These are phyloP conservation scores for Prunella fulvescens DNA, from an alignment of 2,113 vertebrate genomes.

Conservation along the genomic window DNA sequence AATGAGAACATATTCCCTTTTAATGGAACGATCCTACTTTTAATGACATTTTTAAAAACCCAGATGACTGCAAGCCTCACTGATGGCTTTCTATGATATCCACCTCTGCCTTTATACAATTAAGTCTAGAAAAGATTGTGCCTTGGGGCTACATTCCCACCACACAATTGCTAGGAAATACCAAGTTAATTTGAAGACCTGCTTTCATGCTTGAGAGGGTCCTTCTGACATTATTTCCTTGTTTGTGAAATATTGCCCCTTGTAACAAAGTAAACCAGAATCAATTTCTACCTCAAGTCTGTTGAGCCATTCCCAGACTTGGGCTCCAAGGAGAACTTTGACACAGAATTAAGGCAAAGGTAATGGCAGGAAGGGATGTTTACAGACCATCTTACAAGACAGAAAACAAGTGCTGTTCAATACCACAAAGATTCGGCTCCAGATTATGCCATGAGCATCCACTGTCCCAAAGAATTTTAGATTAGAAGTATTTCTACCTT, in stretches of 20 bases:
- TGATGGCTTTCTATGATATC: slow-evolving; percentile 21
- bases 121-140: not conserved
- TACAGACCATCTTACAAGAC: not conserved
- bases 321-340: not conserved
- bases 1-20: slow-evolving; percentile 30
- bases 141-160: slow-evolving; percentile 22
- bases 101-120: slow-evolving; percentile 35
- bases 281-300: not conserved
- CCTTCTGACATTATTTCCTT: not conserved
- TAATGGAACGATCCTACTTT: slow-evolving; percentile 28
- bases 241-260: not conserved
- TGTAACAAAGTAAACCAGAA: not conserved
- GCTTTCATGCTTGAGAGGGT: not conserved
- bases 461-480: not conserved
- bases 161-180: not conserved
- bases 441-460: not conserved
- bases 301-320: not conserved
- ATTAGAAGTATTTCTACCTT: not conserved
- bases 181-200: slow-evolving; percentile 22
- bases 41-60: slow-evolving; percentile 19
- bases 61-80: not conserved
- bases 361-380: not conserved
- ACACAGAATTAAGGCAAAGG: not conserved
- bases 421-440: not conserved
- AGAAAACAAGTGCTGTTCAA: not conserved